Conservation (phyloP, 2,888 invertebrate species). For the Micoletzkya japonica region DNA sequence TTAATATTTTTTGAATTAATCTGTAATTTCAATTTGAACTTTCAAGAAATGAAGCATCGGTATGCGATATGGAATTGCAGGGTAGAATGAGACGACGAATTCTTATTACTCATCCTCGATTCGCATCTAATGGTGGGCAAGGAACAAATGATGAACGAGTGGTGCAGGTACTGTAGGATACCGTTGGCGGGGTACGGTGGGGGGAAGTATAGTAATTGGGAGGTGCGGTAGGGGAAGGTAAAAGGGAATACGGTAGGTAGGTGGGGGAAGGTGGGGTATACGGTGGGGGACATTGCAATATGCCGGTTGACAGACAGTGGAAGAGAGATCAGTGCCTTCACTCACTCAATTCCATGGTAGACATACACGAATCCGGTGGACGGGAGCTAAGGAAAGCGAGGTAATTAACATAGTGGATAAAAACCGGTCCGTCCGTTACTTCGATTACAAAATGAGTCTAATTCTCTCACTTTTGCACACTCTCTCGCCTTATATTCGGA, state of each 20-base stretch:
- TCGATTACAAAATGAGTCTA: no score
- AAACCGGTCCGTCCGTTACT: no score
- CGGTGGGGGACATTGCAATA: neutral
- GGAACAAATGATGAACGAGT: slow-evolving; percentile 22
- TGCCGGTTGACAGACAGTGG: slow-evolving; percentile 38
- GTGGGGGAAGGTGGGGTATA: neutral
- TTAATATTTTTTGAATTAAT: neutral
- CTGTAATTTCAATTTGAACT: no score
- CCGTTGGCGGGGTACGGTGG: neutral
- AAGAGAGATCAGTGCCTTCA: slow-evolving; percentile 53
- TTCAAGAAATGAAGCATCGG: neutral
- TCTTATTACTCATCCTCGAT: slow-evolving; percentile 28
- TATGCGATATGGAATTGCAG: neutral
- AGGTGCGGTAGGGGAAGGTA: neutral
- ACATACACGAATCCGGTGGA: slow-evolving; percentile 55
- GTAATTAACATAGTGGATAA: slow-evolving; percentile 30
- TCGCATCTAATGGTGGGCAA: slow-evolving; percentile 19
- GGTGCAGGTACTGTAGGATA: slow-evolving; percentile 9
- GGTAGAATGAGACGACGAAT: slow-evolving; percentile 18
- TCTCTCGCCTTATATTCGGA: neutral
- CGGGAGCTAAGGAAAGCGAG: slow-evolving; percentile 55
- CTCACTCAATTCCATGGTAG: slow-evolving; percentile 49
- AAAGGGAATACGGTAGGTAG: neutral
- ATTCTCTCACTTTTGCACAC: no score
- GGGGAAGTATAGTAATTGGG: neutral